Evolutionary conservation across 2,113 vertebrate genomes (phyloP).

Genomic region (Dicentrarchus labrax): DNA sequence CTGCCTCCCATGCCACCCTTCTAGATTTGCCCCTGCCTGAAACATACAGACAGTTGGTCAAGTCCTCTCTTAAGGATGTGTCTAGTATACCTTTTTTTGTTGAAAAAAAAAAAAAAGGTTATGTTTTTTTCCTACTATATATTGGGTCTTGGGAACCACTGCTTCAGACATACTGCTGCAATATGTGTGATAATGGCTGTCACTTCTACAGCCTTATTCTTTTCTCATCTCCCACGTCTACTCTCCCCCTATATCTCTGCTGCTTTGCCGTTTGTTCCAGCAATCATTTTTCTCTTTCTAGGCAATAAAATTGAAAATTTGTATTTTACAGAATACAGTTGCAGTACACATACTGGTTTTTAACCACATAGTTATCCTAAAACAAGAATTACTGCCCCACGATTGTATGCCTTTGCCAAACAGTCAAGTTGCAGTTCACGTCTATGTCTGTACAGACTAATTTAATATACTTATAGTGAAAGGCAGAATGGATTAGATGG

Average conservation of each 20-base stretch:
- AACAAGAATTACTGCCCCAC: not conserved
- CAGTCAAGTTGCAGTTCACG: no score
- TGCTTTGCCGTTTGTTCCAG: constrained; percentile 26
- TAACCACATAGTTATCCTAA: not conserved
- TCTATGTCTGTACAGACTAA: no score
- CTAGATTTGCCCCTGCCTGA: no score
- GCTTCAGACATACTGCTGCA: constrained; percentile 3
- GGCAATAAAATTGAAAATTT: constrained; percentile 13
- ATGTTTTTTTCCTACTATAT: constrained; percentile 1
- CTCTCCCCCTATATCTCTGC: not conserved
- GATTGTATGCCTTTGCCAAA: no score
- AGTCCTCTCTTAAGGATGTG: not conserved
- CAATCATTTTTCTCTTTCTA: constrained; percentile 16
- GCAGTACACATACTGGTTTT: not conserved
- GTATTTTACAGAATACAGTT: not conserved
- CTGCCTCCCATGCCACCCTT: no score
- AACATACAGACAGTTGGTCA: not conserved
- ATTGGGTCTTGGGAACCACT: constrained; percentile 13
- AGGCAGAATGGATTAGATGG: no score
- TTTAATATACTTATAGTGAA: no score
- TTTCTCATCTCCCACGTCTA: constrained; percentile 5
- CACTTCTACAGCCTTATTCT: constrained; percentile 20
- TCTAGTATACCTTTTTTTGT: not conserved
- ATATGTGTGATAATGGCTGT: constrained; percentile 44
- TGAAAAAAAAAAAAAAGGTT: not conserved